Evolutionary conservation across 2,888 invertebrate genomes (phyloP).

Genomic region (Acanthococcus lagerstroemiae): DNA sequence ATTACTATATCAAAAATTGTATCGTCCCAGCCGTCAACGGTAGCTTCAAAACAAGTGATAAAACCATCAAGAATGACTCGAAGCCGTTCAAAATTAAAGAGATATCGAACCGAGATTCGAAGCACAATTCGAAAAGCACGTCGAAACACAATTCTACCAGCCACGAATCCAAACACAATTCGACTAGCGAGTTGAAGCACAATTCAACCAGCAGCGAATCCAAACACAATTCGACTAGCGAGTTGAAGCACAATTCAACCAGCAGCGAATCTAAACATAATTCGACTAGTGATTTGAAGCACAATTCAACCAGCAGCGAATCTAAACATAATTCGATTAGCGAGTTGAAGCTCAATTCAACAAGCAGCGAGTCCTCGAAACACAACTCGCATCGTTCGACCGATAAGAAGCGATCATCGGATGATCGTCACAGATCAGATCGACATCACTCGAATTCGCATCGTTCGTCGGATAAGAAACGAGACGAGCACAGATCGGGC

Average conservation of each 20-base stretch:
- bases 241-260: neutral
- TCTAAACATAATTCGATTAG: slow-evolving; percentile 1
- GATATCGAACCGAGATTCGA: neutral
- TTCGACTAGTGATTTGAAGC: neutral
- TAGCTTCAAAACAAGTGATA: slow-evolving; percentile 9
- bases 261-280: no score
- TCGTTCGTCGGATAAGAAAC: neutral
- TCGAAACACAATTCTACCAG: no score
- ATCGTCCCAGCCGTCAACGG: slow-evolving; percentile 15
- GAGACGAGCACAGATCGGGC: neutral
- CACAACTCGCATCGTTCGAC: neutral
- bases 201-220: neutral
- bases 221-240: neutral
- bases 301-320: neutral
- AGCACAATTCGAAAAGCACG: neutral
- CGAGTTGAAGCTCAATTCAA: neutral
- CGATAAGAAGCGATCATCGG: neutral
- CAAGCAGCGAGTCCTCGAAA: neutral
- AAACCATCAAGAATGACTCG: neutral
- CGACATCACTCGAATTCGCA: neutral
- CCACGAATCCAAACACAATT: no score
- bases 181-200: no score
- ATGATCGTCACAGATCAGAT: neutral
- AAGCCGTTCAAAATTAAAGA: slow-evolving; percentile 24
- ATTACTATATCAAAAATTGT: slow-evolving; percentile 14